phyloP scores from a whole-genome alignment of 2,888 invertebrate species.

The Tenthredo mesomela region DNA sequence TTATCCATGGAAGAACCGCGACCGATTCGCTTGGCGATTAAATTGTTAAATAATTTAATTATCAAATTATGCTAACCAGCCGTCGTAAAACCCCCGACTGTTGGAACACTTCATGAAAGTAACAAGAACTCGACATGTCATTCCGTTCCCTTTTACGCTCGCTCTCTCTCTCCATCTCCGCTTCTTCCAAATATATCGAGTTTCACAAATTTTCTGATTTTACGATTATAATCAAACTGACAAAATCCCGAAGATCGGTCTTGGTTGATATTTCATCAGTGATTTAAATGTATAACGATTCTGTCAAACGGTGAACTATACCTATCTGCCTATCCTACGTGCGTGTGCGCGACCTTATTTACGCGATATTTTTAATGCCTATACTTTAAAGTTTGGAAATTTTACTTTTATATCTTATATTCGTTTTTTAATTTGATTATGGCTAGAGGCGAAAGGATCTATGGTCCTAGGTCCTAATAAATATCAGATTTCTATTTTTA shows the following conservation, averaged over 20 bases:
- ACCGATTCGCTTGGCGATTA: slow-evolving; percentile 49
- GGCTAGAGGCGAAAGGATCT: slow-evolving; percentile 1
- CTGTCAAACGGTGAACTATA: neutral
- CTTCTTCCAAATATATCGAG: neutral
- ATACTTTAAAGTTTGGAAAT: neutral
- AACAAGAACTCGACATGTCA: slow-evolving; percentile 31
- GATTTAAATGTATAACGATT: neutral
- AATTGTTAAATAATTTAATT: slow-evolving; percentile 53
- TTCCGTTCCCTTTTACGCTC: neutral
- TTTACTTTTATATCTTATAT: neutral
- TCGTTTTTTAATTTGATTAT: neutral
- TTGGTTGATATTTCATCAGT: neutral
- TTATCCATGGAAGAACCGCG: slow-evolving; percentile 48
- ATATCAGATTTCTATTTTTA: slow-evolving; percentile 7
- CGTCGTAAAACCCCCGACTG: slow-evolving; percentile 39
- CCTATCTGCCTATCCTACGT: neutral
- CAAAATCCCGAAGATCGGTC: neutral
- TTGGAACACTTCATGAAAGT: neutral
- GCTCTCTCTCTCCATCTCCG: neutral
- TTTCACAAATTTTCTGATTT: neutral
- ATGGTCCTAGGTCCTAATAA: slow-evolving; percentile 41
- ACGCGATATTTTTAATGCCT: neutral
- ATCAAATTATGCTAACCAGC: slow-evolving; percentile 52
- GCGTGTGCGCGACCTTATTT: neutral
- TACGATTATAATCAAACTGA: neutral